Percentiles rank a stretch among this genome's conserved stretches.
phyloP scores from a whole-genome alignment of 2,113 vertebrate species.

The Cnemophilus loriae region DNA sequence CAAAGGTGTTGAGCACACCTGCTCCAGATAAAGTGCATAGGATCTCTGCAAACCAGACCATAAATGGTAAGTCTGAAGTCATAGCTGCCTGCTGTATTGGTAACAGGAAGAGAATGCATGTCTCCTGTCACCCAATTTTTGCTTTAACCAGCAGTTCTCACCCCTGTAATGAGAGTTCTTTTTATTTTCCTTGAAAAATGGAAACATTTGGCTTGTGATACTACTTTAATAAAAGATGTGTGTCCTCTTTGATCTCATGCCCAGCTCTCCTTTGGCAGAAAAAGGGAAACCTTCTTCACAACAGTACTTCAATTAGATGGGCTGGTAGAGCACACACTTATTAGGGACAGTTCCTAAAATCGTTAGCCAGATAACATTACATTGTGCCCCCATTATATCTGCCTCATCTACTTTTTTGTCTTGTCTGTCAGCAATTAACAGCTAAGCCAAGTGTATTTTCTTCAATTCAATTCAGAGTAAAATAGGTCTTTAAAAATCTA shows the following conservation, averaged over 20 bases:
- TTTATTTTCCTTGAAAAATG: background rate
- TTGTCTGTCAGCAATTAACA: constrained; percentile 22
- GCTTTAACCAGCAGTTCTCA: background rate
- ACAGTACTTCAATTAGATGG: background rate
- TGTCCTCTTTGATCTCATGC: background rate
- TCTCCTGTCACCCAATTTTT: background rate
- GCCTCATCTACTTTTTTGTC: constrained; percentile 30
- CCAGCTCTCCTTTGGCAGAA: background rate
- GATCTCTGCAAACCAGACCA: background rate
- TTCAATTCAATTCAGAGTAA: background rate
- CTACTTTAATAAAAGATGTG: background rate
- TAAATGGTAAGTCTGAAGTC: background rate
- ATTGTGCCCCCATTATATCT: background rate
- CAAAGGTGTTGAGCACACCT: background rate
- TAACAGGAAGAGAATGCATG: background rate
- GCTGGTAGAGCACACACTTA: background rate
- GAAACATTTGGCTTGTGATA: background rate
- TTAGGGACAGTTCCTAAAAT: background rate
- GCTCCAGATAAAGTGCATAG: background rate
- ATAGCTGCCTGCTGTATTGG: background rate
- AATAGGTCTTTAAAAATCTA: background rate
- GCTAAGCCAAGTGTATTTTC: background rate
- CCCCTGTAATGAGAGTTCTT: background rate
- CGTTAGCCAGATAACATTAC: background rate
- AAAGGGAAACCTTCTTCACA: background rate